Evolutionary conservation across 2,888 invertebrate genomes (phyloP).

Genomic region (Idaea dimidiata): DNA sequence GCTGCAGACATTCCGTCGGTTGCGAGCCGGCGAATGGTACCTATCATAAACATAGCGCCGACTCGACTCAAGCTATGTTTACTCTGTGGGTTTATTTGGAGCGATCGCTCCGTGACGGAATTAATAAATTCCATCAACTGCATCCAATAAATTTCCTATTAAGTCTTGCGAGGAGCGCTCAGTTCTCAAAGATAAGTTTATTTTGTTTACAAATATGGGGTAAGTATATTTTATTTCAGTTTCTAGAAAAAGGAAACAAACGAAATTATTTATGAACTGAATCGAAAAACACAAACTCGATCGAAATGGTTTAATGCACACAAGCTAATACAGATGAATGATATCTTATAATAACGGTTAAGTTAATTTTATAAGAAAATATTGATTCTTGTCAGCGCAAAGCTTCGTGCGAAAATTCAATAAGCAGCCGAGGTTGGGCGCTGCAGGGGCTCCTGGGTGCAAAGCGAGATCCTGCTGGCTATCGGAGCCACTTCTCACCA

Average conservation of each 20-base stretch:
- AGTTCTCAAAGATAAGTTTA: slow-evolving; percentile 32
- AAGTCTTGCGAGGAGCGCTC: slow-evolving; percentile 46
- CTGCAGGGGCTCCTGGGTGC: slow-evolving; percentile 66
- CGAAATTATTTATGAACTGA: background rate
- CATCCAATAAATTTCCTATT: slow-evolving; percentile 56
- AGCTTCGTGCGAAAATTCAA: slow-evolving; percentile 70
- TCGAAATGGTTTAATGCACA: slow-evolving; percentile 5
- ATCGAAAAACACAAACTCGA: background rate
- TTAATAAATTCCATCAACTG: slow-evolving; percentile 69
- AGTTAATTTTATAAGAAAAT: slow-evolving; percentile 39
- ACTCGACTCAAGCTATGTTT: slow-evolving; percentile 51
- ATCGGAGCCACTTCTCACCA: slow-evolving; percentile 50
- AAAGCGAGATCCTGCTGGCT: slow-evolving; percentile 47
- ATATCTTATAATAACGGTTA: slow-evolving; percentile 19
- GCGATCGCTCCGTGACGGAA: slow-evolving; percentile 68
- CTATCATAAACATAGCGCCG: slow-evolving; percentile 60
- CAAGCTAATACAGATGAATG: slow-evolving; percentile 33
- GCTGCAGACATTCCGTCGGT: slow-evolving; percentile 23
- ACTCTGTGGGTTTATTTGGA: slow-evolving; percentile 71
- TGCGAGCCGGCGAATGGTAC: slow-evolving; percentile 31
- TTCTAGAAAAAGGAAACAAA: background rate
- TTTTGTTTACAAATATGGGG: slow-evolving; percentile 8
- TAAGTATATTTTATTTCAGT: background rate
- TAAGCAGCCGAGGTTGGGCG: slow-evolving; percentile 46
- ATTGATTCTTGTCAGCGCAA: slow-evolving; percentile 46